Evolutionary conservation across 2,797 vertebrate genomes (phyloP).

Genomic region (Chloroceryle amazona): DNA sequence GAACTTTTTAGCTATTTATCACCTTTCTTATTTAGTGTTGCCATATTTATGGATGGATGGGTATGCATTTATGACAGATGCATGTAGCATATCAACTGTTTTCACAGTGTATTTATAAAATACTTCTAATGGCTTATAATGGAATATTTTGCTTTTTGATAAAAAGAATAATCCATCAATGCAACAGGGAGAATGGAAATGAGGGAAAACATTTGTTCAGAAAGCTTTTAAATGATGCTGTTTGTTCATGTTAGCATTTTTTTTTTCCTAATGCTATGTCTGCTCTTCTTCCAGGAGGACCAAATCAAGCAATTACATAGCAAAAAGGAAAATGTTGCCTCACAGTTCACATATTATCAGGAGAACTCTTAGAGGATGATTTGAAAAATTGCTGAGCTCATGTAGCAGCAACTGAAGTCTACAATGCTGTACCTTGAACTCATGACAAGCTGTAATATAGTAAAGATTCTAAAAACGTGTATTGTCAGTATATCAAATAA

Average conservation of each 20-base stretch:
- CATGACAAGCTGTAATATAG: neutral
- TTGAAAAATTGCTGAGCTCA: neutral
- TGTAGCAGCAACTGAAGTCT: neutral
- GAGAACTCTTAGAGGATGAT: neutral
- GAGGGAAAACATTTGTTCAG: constrained; percentile 20
- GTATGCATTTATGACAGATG: constrained; percentile 9
- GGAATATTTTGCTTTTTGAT: constrained; percentile 38
- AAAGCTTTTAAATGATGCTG: constrained; percentile 41
- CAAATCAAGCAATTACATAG: neutral
- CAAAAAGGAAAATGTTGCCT: neutral
- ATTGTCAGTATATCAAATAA: neutral
- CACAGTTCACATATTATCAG: neutral
- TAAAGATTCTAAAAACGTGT: neutral
- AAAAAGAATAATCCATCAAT: constrained; percentile 22
- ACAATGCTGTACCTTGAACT: neutral
- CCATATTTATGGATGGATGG: neutral
- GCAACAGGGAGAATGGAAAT: neutral
- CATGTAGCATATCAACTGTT: neutral
- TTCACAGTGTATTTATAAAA: constrained; percentile 57
- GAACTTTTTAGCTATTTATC: neutral
- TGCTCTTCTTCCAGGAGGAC: neutral
- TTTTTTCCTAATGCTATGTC: neutral
- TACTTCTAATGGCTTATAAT: constrained; percentile 36
- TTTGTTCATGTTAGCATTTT: neutral
- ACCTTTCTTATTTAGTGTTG: neutral